Base-by-base conservation (phyloP, 2,888 invertebrate genomes). In the Xanthorhoe designata region DNA sequence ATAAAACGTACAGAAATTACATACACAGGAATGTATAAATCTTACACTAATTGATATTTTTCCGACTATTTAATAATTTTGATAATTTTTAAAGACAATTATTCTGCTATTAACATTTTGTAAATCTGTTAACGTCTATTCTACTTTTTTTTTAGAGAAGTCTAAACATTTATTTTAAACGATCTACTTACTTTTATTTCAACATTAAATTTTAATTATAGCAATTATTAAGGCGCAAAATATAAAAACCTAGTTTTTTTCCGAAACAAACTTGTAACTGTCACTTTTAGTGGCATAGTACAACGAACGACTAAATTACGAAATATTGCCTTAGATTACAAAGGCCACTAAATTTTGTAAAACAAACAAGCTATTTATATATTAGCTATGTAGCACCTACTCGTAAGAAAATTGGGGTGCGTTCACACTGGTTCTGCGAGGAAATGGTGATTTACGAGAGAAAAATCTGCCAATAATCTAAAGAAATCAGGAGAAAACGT, bases 21-120 rank as follows among this genome's bases (percentile, higher is more conserved):
- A 19, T 24, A 56, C 18, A 51, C 5, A n/a, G 51, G 51, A 51
- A 51, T 51, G 53, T 53, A 35, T 32, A 53, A 53, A 53, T 32
- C 53, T 32, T 53, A 32, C 3, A 2, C 15, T 47, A 45, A 47
- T 47, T 52, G 52, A 29, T 51, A 15, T 32, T n/a, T 8, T 13
- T 15, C 15, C 4, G 24, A 47, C 3, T 45, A 18, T 45, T 6
- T 8, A 47, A 13, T 13, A 42, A 13, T 13, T 42, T 3, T n/a
- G n/a, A n/a, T n/a, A n/a, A 35, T 9, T 35, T 35, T 35, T 35
- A 10, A 35, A 9, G 10, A 35, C 10, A 9, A 9, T 42, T 42
- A 3, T 24, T 13, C 13, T 13, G 13, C 38, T 13, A 42, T 42
- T 13, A 42, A 42, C 38, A 13, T 13, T 42, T 42, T 3, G 38